Conservation (phyloP, 2,113 vertebrate species). For the Peromyscus leucopus region DNA sequence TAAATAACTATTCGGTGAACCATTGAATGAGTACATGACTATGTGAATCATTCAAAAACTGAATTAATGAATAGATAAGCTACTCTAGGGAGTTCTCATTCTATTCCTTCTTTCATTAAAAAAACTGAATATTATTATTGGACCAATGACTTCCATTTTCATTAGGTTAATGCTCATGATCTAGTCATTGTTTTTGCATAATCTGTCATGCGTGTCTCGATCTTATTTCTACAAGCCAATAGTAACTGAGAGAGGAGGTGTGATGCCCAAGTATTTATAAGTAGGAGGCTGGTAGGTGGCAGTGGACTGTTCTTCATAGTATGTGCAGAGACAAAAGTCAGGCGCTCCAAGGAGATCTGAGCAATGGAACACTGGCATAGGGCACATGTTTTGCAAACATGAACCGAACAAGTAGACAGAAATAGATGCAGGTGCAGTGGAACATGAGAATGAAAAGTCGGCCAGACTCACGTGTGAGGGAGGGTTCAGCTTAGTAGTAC, state of each 20-base stretch:
- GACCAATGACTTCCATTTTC: not conserved
- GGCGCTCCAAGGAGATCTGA: not conserved
- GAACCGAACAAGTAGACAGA: not conserved
- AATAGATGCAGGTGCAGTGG: fast-evolving
- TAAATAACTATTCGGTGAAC: not conserved
- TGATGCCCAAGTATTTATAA: not conserved
- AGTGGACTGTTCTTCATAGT: fast-evolving
- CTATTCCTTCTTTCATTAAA: not conserved
- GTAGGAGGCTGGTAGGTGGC: not conserved
- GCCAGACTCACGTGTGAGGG: not conserved
- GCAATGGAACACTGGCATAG: not conserved
- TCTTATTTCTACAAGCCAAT: not conserved
- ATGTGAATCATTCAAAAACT: not conserved
- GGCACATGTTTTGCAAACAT: not conserved
- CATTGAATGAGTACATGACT: not conserved
- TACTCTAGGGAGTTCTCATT: not conserved
- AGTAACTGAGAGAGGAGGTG: not conserved
- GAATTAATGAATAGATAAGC: not conserved
- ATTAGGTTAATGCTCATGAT: not conserved
- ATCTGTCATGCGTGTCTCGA: not conserved
- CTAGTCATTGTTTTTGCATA: not conserved
- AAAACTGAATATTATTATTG: not conserved
- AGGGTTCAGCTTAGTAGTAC: not conserved
- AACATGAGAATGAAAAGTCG: not conserved
- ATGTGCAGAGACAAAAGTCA: not conserved